Base-by-base conservation (phyloP, 53 echinoderm and acorn worm genomes). In the Zoroaster sp. region DNA sequence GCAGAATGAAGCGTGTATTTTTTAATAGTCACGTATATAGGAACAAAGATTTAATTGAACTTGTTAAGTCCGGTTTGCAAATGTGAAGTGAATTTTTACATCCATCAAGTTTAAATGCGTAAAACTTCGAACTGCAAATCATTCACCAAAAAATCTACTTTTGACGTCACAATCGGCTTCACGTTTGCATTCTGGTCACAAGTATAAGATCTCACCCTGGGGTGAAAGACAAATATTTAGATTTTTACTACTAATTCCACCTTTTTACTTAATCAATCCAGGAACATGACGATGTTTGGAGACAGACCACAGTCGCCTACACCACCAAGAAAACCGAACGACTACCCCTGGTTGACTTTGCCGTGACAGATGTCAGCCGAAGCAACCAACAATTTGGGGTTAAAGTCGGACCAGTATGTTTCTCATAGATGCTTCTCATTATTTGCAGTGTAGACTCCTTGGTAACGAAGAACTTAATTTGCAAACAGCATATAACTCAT, bases 401-500 rank as follows among this genome's bases (percentile, higher is more conserved):
- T 72, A 93, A 93, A 38, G 87, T 97, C 40, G 97, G 97, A 70
- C 95, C 97, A 49, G 97, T 97, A 25, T 97, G 97, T 89, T 97
- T 93, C 93, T 89, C 87, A 52, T 95, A 96, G 73, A 79, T 31
- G 13, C 1, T 4, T 35, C 32, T 35, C 9, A 67, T 11, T 21
- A 30, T 21, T 70, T 37, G 21, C 49, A 38, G 85, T 85, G 85
- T 49, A 17, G 85, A 85, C 85, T 31, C 69, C 70, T 49, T 38
- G 13, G 71, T 49, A 85, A 70, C 49, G 85, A 47, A 70, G 85
- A 85, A 44, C 69, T 70, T 49, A 70, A 85, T 71, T 59, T 59
- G 63, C 63, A n/a, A n/a, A 53, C 35, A 85, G 85, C 85, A 85
- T 70, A 5, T 45, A 81, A 66, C 23, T 23, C 66, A 85, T 85